These are phyloP conservation scores for Neotoxoptera formosana DNA, from an alignment of 1,140 invertebrate genomes.

Conservation along the genomic window DNA sequence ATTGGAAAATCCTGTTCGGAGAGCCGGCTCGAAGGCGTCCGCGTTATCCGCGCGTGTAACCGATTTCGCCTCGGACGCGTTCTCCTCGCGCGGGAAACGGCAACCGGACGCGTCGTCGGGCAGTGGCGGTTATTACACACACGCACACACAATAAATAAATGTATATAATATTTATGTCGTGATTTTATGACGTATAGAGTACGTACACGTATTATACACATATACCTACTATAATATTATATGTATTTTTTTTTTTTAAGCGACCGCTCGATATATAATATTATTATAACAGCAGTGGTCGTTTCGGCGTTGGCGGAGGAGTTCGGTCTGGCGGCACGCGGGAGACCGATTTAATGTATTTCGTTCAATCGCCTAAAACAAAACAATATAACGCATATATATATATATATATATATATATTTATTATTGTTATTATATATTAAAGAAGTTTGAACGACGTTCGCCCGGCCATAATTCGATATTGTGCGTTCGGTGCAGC, in stretches of 20 bases:
- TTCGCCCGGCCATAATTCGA: neutral
- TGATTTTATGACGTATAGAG: neutral
- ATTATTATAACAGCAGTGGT: neutral
- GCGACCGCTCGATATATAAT: neutral
- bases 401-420: neutral
- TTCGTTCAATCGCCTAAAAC: slow-evolving; percentile 3
- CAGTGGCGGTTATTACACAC: neutral
- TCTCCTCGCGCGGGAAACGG: neutral
- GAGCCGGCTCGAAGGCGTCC: neutral
- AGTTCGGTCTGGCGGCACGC: neutral
- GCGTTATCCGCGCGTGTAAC: neutral
- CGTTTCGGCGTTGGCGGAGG: neutral
- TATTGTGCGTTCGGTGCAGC: neutral
- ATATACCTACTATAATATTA: no score
- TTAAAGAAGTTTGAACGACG: neutral
- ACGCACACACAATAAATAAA: neutral
- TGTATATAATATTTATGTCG: neutral
- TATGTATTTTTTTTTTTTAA: neutral
- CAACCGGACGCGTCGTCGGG: neutral
- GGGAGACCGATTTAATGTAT: slow-evolving; percentile 9
- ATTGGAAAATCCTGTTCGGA: slow-evolving; percentile 14
- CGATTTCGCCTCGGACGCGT: neutral
- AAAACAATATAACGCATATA: neutral
- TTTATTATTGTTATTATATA: neutral
- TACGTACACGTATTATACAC: neutral